phyloP scores from a whole-genome alignment of 2,888 invertebrate species.

The Caenorhabditis panamensis region DNA sequence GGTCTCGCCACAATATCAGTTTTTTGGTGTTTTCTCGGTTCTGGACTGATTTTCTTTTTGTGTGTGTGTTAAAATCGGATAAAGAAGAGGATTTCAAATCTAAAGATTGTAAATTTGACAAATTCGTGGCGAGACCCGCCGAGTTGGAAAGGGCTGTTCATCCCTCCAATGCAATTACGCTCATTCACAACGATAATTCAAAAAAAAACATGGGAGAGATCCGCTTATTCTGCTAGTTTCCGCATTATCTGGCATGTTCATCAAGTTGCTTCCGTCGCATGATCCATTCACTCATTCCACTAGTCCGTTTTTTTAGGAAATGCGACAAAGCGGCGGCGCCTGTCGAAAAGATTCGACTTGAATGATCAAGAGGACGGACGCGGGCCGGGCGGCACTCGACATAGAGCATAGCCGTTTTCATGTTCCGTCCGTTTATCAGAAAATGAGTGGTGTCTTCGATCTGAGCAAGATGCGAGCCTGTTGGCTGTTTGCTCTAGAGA shows the following conservation, averaged over 20 bases:
- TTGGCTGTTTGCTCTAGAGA: conserved; percentile 34
- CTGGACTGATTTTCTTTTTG: too few relatives aligned
- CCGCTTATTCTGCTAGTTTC: conserved; percentile 2
- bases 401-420: conserved; percentile 20
- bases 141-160: neutral
- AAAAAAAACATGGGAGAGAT: neutral
- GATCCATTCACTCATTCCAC: conserved; percentile 6
- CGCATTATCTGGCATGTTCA: neutral
- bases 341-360: conserved; percentile 9
- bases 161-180: conserved; percentile 3
- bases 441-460: conserved; percentile 27
- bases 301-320: neutral
- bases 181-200: neutral
- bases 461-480: conserved; percentile 17
- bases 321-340: neutral
- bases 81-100: too few relatives aligned
- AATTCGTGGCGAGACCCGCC: too few relatives aligned
- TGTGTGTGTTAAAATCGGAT: too few relatives aligned
- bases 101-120: too few relatives aligned
- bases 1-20: too few relatives aligned
- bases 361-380: too few relatives aligned
- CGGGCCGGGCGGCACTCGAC: conserved; percentile 23
- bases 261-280: neutral
- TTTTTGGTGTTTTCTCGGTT: too few relatives aligned
- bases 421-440: conserved; percentile 36